Conservation (phyloP, 2,797 vertebrate genomes). For the Oceanodroma leucorhoa region DNA sequence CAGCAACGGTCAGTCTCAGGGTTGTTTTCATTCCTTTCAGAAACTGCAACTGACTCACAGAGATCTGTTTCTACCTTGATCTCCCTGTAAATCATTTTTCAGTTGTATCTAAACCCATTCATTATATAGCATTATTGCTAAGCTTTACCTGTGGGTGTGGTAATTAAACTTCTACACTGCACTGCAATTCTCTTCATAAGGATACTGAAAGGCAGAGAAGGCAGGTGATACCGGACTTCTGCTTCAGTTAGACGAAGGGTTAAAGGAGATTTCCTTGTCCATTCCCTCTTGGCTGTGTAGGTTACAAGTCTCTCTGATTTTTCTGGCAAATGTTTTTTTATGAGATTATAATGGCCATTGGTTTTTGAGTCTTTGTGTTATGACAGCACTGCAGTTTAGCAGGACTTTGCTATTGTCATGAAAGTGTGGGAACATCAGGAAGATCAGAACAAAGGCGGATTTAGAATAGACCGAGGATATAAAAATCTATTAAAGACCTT, state of each 20-base stretch:
- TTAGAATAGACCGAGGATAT: constrained; percentile 51
- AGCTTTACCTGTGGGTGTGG: background rate
- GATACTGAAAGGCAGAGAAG: background rate
- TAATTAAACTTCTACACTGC: background rate
- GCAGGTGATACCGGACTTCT: background rate
- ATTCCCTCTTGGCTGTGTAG: background rate
- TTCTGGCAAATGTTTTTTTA: background rate
- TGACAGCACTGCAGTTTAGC: background rate
- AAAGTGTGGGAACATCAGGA: constrained; percentile 17
- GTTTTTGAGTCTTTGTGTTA: background rate
- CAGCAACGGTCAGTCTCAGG: background rate
- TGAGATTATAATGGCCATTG: background rate
- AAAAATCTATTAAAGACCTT: constrained; percentile 57
- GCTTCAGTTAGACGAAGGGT: background rate
- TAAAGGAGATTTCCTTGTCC: background rate
- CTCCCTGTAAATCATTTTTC: background rate
- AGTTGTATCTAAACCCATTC: background rate
- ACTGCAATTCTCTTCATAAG: background rate
- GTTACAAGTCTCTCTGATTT: background rate
- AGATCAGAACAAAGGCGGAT: constrained; percentile 25
- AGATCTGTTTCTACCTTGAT: background rate
- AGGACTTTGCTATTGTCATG: background rate
- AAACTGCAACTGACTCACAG: fast-evolving
- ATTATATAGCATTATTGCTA: background rate
- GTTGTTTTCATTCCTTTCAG: background rate